A percentile compares a stretch with the other conserved stretches of the same genome.
Conservation (phyloP, 2,797 vertebrate species). For the Jordanella pulchra region DNA sequence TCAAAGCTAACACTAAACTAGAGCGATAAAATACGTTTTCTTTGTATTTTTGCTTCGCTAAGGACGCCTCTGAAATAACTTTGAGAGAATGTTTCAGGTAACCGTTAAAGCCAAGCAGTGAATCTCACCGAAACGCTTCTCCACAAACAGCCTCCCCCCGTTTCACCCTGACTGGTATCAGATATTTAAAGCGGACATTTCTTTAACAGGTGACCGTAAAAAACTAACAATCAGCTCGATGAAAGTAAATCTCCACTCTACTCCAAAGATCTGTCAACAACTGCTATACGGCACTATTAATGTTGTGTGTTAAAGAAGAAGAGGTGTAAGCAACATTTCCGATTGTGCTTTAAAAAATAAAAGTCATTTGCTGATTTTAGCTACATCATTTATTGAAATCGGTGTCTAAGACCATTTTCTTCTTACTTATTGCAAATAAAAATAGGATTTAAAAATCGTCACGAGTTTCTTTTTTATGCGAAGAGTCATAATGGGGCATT, state of each 20-base stretch:
- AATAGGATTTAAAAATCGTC: accelerated
- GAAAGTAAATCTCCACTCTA: not conserved
- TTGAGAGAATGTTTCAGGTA: not conserved
- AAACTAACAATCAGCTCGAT: not conserved
- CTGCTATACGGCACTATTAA: constrained; percentile 20
- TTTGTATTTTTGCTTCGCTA: not conserved
- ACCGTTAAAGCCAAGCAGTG: constrained; percentile 4
- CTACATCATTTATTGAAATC: accelerated
- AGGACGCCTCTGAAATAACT: constrained; percentile 16
- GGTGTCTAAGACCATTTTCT: accelerated
- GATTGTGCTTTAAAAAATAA: constrained; percentile 29
- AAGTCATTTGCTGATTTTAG: accelerated
- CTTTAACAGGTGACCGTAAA: not conserved
- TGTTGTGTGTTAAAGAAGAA: not conserved
- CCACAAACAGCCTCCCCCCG: constrained; percentile 22
- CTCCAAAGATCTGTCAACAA: constrained; percentile 56
- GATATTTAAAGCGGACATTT: constrained; percentile 10
- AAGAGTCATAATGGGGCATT: accelerated
- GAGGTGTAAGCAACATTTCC: not conserved
- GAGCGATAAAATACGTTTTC: not conserved
- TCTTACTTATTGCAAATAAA: accelerated
- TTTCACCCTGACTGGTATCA: not conserved
- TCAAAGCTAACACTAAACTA: not conserved
- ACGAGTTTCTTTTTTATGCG: accelerated
- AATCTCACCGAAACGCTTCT: constrained; percentile 52